Base-by-base conservation (phyloP, 1,140 invertebrate species). In the Atopsyche davidsoni region DNA sequence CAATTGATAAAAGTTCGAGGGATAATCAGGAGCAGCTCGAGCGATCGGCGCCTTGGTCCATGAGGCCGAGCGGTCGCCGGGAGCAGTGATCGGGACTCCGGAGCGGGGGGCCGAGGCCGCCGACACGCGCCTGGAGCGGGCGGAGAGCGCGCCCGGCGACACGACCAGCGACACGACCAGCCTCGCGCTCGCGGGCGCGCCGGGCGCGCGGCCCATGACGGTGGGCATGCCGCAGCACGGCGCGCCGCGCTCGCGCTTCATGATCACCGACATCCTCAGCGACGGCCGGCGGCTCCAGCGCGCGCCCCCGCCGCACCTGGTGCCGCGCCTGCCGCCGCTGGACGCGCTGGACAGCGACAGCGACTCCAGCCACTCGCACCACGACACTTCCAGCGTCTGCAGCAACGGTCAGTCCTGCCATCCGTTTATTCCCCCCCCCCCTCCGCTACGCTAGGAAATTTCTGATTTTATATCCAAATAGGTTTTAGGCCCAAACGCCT, bases 221-320 rank as follows among this genome's bases (percentile, higher is more conserved):
- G n/a, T n/a, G n/a, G n/a, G n/a, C 13, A 57, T 57, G 55, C 55
- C 55, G 24, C 54, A 56, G 24, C 51, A 46, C 25, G 64, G 36
- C 67, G 60, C 78, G 31, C 77, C 83, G 36, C 75, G 83, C 40
- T 85, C 83, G 16, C 72, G 83, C 31, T 87, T 86, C 67, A 86
- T 86, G 85, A 86, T 86, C 69, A 86, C 82, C 34, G 84, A 87
- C 58, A 86, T 87, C 46, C 69, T 86, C 43, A 82, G 81, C 39
- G 79, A 76, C n/a, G 3, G 79, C 75, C 56, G 67, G 73, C 25
- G 54, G 60, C 32, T 56, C 61, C 16, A 40, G 68, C 69, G 4
- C 65, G 65, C 40, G n/a, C 47, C 10, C 69, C 68, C 2, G 64
- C 69, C 44, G 69, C 70, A 38, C 68, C 67, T 63, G 68, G 64